phyloP scores from a whole-genome alignment of 2,797 vertebrate genomes.

The Syngnathus acus region DNA sequence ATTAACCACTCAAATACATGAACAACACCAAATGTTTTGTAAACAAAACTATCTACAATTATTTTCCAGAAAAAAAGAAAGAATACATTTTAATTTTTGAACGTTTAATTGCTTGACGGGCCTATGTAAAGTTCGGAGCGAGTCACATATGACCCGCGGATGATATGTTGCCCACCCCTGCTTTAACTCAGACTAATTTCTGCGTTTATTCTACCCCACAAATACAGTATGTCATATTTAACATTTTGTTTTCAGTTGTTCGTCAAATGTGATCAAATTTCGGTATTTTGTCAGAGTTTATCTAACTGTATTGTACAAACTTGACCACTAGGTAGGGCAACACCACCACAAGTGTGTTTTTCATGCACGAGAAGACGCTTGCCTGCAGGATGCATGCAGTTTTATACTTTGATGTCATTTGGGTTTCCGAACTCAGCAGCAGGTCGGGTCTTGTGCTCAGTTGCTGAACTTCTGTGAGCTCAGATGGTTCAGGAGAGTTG shows the following conservation, averaged over 20 bases:
- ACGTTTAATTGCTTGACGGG: too few species aligned
- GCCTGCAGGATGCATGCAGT: background rate
- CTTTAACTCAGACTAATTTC: too few species aligned
- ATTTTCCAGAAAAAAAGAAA: too few species aligned
- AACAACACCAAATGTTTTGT: too few species aligned
- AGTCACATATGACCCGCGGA: too few species aligned
- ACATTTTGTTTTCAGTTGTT: background rate
- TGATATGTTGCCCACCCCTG: too few species aligned
- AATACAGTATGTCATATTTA: too few species aligned
- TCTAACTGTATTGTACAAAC: background rate
- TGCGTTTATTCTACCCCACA: too few species aligned
- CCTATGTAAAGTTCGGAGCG: too few species aligned
- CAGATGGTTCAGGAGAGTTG: conserved; percentile 6
- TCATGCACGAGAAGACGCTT: background rate
- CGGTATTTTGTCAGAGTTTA: background rate
- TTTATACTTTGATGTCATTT: background rate
- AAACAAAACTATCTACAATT: too few species aligned
- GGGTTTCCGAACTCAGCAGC: conserved; percentile 30
- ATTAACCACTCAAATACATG: too few species aligned
- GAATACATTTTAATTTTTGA: too few species aligned
- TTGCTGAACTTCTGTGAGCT: conserved; percentile 16
- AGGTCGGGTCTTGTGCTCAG: conserved; percentile 18
- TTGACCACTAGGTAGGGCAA: background rate
- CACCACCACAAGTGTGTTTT: background rate
- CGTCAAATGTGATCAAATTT: background rate